A percentile compares a stretch with the other conserved stretches of the same genome.
phyloP scores from a whole-genome alignment of 2,888 invertebrate genomes.

The Calliphora vomitoria region DNA sequence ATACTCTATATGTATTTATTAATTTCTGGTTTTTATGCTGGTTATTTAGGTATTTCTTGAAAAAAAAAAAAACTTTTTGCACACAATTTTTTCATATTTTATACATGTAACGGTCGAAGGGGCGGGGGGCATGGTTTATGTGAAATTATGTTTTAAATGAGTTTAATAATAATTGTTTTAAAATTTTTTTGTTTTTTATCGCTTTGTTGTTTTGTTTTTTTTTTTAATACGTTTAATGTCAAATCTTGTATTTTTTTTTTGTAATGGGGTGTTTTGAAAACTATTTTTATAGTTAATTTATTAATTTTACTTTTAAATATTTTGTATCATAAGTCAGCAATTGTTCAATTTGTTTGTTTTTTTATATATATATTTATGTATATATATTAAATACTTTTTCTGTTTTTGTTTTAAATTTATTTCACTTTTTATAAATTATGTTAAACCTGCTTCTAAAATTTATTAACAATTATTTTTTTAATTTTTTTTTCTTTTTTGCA shows the following conservation, averaged over 20 bases:
- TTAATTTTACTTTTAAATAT: constrained; percentile 38
- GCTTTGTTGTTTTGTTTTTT: neutral
- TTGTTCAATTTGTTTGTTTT: constrained; percentile 67
- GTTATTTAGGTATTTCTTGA: neutral
- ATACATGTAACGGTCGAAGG: constrained; percentile 27
- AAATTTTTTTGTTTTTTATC: constrained; percentile 16
- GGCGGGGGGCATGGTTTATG: neutral
- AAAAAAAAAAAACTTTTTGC: constrained; percentile 6
- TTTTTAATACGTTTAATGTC: constrained; percentile 8
- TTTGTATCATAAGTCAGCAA: constrained; percentile 74
- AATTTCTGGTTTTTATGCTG: constrained; percentile 3
- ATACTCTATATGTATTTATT: neutral
- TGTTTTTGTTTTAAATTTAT: constrained; percentile 17
- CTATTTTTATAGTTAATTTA: constrained; percentile 41
- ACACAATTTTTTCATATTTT: constrained; percentile 51
- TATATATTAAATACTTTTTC: constrained; percentile 28
- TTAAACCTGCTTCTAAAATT: constrained; percentile 53
- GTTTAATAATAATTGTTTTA: neutral
- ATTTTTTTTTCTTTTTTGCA: constrained; percentile 20
- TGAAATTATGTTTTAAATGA: neutral
- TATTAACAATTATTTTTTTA: constrained; percentile 49
- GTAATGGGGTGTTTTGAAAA: constrained; percentile 40
- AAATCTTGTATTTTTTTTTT: constrained; percentile 6
- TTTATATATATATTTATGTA: neutral
- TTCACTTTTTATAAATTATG: constrained; percentile 19